Conservation (phyloP, 2,888 invertebrate species). For the Pharmacophagus antenor region DNA sequence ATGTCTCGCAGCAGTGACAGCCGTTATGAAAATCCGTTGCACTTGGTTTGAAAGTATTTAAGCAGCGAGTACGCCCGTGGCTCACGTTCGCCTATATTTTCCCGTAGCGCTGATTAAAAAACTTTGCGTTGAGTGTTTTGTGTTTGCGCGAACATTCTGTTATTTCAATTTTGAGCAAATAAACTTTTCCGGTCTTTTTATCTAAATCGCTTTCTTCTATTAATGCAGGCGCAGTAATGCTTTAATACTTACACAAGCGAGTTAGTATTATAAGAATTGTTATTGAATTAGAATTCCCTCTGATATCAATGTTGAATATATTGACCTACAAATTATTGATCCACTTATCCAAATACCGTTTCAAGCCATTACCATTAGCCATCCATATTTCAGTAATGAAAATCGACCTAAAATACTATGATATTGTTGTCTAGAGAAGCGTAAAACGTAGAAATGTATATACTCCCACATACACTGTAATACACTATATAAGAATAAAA, state of each 20-base stretch:
- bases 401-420: no score
- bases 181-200: conserved; percentile 11
- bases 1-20: conserved; percentile 20
- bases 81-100: conserved; percentile 45
- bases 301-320: no score
- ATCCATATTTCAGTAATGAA: no score
- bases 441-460: no score
- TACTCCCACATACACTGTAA: no score
- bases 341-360: no score
- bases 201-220: background rate
- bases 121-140: conserved; percentile 44
- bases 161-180: conserved; percentile 23
- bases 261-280: background rate
- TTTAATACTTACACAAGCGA: background rate
- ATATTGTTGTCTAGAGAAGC: no score
- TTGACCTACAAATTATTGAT: no score
- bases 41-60: conserved; percentile 31
- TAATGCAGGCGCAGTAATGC: background rate
- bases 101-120: conserved; percentile 63
- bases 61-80: conserved; percentile 32
- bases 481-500: no score
- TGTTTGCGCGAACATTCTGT: conserved; percentile 27
- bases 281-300: no score
- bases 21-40: conserved; percentile 29
- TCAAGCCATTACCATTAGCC: no score